Evolutionary conservation across 2,888 invertebrate genomes (phyloP).

Genomic region (Pristionchus entomophagus): DNA sequence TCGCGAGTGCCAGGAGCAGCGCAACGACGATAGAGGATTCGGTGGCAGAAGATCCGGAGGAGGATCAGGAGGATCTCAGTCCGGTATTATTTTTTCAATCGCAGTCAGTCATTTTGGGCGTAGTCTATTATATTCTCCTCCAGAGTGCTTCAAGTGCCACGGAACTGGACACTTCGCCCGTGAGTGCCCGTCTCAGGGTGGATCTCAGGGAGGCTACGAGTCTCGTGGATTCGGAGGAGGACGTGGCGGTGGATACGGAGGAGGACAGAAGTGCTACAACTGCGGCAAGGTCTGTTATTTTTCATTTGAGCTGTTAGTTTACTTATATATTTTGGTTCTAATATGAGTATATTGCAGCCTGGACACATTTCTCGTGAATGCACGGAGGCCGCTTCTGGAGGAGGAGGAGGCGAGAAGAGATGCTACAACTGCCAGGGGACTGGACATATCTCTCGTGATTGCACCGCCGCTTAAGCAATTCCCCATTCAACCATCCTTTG

Average conservation of each 20-base stretch:
- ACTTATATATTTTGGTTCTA: no score
- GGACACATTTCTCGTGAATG: constrained; percentile 73
- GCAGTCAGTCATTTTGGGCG: background rate
- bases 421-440: constrained; percentile 88
- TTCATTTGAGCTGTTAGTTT: background rate
- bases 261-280: constrained; percentile 68
- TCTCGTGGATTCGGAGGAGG: constrained; percentile 48
- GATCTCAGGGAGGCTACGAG: constrained; percentile 42
- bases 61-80: constrained; percentile 2
- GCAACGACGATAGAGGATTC: constrained; percentile 53
- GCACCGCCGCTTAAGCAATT: constrained; percentile 53
- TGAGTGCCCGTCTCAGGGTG: constrained; percentile 53
- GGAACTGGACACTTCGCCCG: constrained; percentile 57
- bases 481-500: background rate
- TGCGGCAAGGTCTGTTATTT: constrained; percentile 64
- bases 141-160: constrained; percentile 51
- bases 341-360: constrained; percentile 3
- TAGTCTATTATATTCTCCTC: no score
- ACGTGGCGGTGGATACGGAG: constrained; percentile 48
- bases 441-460: constrained; percentile 70
- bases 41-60: constrained; percentile 54
- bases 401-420: constrained; percentile 79
- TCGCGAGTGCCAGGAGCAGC: constrained; percentile 68
- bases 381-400: constrained; percentile 59
- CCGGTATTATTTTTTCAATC: background rate